These are phyloP conservation scores for Romanomermis culicivorax DNA, from an alignment of 2,888 invertebrate species.

Conservation along the genomic window DNA sequence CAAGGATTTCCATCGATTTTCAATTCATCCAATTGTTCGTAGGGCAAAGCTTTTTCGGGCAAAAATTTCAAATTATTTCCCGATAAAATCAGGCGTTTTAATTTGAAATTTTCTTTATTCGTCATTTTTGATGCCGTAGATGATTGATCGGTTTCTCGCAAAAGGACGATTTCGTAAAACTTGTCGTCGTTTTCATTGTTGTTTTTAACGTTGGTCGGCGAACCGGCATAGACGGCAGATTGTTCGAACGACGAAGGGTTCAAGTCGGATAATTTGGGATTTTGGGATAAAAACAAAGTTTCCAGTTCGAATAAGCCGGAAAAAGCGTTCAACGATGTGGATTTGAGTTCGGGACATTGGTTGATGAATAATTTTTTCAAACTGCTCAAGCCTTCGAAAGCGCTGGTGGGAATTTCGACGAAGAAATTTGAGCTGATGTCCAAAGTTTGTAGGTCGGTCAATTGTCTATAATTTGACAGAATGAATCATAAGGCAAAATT, in stretches of 20 bases:
- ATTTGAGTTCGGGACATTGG: constrained; percentile 2
- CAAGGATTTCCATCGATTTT: constrained; percentile 10
- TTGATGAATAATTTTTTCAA: constrained; percentile 3
- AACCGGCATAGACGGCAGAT: not conserved
- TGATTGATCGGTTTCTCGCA: not conserved
- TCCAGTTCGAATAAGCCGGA: constrained; percentile 7
- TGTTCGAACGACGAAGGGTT: constrained; percentile 8
- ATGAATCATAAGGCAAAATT: too few relatives aligned
- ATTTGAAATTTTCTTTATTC: not conserved
- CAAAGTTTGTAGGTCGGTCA: constrained; percentile 8
- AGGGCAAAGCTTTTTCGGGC: not conserved
- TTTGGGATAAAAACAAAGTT: constrained; percentile 6
- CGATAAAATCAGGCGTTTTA: not conserved
- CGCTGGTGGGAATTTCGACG: constrained; percentile 8
- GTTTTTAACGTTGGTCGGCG: not conserved
- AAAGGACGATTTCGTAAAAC: too few relatives aligned
- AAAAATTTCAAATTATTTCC: constrained; percentile 5
- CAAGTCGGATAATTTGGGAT: constrained; percentile 4
- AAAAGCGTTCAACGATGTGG: constrained; percentile 11
- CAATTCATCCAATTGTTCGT: constrained; percentile 3
- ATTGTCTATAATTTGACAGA: too few relatives aligned
- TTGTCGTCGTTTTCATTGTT: too few relatives aligned
- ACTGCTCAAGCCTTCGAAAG: constrained; percentile 10
- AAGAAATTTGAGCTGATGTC: constrained; percentile 8
- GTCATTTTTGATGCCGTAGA: not conserved